Base-by-base conservation (phyloP, 2,797 vertebrate genomes). In the Lithobates pipiens region DNA sequence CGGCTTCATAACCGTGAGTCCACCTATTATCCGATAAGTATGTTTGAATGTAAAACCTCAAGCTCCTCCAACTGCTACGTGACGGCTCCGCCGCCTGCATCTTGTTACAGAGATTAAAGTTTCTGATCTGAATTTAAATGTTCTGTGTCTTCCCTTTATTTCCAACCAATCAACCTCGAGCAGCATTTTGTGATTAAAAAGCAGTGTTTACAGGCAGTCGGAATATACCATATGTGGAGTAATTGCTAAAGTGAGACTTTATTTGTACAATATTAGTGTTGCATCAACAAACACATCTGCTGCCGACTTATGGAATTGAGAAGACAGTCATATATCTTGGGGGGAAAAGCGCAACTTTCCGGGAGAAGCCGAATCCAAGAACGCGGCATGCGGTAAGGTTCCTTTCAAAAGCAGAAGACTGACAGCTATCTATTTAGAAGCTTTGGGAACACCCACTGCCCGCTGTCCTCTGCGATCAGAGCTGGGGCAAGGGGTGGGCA, bases 211-310 rank as follows among this genome's bases (percentile, higher is more conserved):
- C 21, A 72, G 29, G 54, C 34, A n/a, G 27, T 29, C 68, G 23
- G 61, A 78, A 32, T n/a, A 16, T 63, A 65, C 34, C 83, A 78
- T 85, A 85, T 85, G 83, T 36, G 36, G 61, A 79, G 54, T 63
- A 73, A 79, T 65, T 61, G 82, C 74, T 61, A 57, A 65, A 82
- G 61, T 69, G 74, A 84, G 39, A 46, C 61, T 65, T 50, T 83
- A 68, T 83, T 76, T 83, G 72, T 69, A 57, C 74, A 32, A 70
- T 84, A 77, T 84, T 84, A 84, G 82, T 84, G 82, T 84, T 84
- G 61, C 65, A 54, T 77, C 82, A 84, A 84, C 82, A 84, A 46
- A 84, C 73, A 77, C 82, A 84, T 84, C 82, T 84, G 82, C 74
- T 84, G 74, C 54, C 61, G 73, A 69, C 82, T 69, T 77, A 76